Evolutionary conservation across 2,113 vertebrate species (phyloP), one percentile per base, ranked within the genome.

Genomic region (Rutilus rutilus): DNA sequence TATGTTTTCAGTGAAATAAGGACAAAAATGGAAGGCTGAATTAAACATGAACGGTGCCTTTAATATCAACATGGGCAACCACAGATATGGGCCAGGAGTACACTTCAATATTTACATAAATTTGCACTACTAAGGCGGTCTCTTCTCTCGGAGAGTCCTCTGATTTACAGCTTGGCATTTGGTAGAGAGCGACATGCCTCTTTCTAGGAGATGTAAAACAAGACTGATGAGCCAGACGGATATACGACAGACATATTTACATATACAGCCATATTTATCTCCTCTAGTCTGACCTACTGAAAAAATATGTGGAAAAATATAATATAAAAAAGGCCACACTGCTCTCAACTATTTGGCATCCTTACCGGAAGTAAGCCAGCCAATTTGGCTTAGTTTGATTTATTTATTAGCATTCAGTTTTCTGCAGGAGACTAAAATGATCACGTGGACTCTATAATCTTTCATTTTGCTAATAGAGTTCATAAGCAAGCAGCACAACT

Each of bases 11-110:
- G 75, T 60, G 5, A 79, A 50, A 47, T 21, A 50, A 6, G 21
- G 8, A 23, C n/a, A 65, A 11, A 82, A 50, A 30, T 30, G 8
- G 4, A 23, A 81, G 15, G 10, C 39, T 50, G 79, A 65, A 82
- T 82, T 82, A 67, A 67, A 30, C 42, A 67, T 47, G 25, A 82
- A 15, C 4, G 17, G 2, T 67, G 42, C 19, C 60, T 25, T 80
- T 80, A 45, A 65, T 50, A 82, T 67, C 62, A 67, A 82, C 62
- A 67, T 50, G 60, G 39, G 42, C 42, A 67, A 82, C 60, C 79
- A 65, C 79, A 67, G 79, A 82, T 67, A 67, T 82, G 79, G 79
- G 62, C 62, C 62, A 82, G 19, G 62, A 67, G 62, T 50, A 77
- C 47, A 67, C 79, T 67, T 30, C 39, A 33, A 15, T 82, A 67